phyloP scores from a whole-genome alignment of 2,797 vertebrate species.

The Sebastes umbrosus region DNA sequence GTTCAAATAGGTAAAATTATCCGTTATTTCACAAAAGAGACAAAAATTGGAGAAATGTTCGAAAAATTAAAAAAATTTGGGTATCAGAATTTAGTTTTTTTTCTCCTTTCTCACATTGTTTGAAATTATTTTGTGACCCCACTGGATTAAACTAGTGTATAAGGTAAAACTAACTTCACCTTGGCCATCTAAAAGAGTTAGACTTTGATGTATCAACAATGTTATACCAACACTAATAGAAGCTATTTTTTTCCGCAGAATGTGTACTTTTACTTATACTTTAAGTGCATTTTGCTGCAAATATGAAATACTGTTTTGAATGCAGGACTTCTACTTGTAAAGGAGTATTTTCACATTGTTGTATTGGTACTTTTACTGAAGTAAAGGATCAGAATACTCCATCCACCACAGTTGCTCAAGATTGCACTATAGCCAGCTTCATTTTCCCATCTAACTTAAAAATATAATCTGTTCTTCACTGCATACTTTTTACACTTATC shows the following conservation, averaged over 20 bases:
- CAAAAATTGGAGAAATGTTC: background rate
- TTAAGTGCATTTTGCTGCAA: background rate
- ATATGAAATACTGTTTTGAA: background rate
- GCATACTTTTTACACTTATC: background rate
- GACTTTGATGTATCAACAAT: background rate
- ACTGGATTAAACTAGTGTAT: background rate
- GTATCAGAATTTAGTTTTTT: background rate
- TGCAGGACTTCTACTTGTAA: background rate
- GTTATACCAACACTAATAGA: background rate
- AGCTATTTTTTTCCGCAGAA: background rate
- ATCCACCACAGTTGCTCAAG: background rate
- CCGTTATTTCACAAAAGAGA: background rate
- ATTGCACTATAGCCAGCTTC: background rate
- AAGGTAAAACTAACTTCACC: no score
- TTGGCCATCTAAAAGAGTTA: background rate
- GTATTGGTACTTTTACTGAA: background rate
- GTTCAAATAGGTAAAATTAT: background rate
- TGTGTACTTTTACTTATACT: background rate
- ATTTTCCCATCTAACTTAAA: background rate
- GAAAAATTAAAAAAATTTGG: background rate
- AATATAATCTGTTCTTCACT: background rate
- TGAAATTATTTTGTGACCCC: background rate
- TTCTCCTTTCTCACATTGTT: background rate
- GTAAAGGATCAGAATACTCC: background rate
- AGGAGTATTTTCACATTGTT: background rate